Evolutionary conservation across 2,113 vertebrate species (phyloP), one percentile per base, ranked within the genome.

Genomic region (Canis aureus): DNA sequence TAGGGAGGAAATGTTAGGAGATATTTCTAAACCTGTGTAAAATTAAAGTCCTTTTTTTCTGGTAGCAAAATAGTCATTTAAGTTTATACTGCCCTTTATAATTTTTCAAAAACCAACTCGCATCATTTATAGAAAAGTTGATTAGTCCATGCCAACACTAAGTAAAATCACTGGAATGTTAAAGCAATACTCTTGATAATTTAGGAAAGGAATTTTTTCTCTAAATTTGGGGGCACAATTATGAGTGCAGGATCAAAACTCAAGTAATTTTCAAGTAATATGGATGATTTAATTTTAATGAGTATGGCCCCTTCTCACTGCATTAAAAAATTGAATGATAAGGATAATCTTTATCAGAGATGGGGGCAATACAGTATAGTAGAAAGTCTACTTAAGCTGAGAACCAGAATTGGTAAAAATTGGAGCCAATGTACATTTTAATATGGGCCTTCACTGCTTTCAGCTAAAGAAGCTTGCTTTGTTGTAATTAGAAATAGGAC

Each of bases 161-260:
- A 89, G 59, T 22, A 95, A 74, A 49, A 11, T 60, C 5, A 32
- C 11, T 6, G 2, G 11, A 89, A 69, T 79, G 88, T 74, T 91
- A 88, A 93, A 95, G 60, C 16, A 92, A 55, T 74, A 92, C 1
- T 80, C 38, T 55, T 86, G 8, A 51, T 78, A 89, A 73, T 81
- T 89, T 66, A 78, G 22, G 67, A 81, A 85, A 74, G 17, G 66
- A 35, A 25, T n/a, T 32, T 94, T 89, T 82, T 82, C 32, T 89
- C 53, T 89, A 89, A 92, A 60, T 93, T 91, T 94, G 64, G 22
- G 67, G 86, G 53, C n/a, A 62, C 62, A 97, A 93, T 91, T 82
- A 78, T 78, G 43, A 69, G 17, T 86, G 16, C 9, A 43, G 22
- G 85, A 71, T 92, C 11, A 69, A 97, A 95, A 67, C 8, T 59